Base-by-base conservation (phyloP, 1,140 invertebrate species). In the Onthophagus taurus region DNA sequence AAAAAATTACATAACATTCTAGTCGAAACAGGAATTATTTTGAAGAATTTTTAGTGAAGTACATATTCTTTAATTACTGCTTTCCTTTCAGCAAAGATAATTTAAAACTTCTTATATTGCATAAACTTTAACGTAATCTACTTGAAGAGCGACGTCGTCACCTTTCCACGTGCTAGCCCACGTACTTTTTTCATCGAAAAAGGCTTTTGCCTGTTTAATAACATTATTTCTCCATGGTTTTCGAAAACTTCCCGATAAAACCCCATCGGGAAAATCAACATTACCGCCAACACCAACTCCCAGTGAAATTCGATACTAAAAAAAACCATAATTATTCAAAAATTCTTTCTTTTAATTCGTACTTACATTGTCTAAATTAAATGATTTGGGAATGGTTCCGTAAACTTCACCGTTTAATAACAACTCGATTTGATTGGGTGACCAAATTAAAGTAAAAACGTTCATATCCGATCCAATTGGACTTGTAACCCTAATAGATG, bases 271-370 rank as follows among this genome's bases (percentile, higher is more conserved):
- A 37, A 60, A 60, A 34, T 53, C 48, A 30, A 33, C 41, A 6
- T 47, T 24, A 11, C 58, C 58, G 31, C 55, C 58, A 11, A 53
- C 56, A 34, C 50, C 58, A 12, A 58, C 48, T 1, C 58, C 58
- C 16, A 60, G n/a, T 7, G 50, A 47, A 13, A 59, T 26, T 6
- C 42, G 47, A 18, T 47, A 47, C 57, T 58, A 36, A 13, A 52
- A 53, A 33, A 19, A 49, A n/a, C n/a, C n/a, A n/a, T n/a, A n/a
- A n/a, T n/a, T n/a, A n/a, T n/a, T n/a, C n/a, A n/a, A n/a, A n/a
- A n/a, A n/a, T n/a, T n/a, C n/a, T n/a, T n/a, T n/a, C n/a, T n/a
- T n/a, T n/a, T n/a, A n/a, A n/a, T n/a, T n/a, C n/a, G n/a, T n/a
- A n/a, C n/a, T n/a, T n/a, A n/a, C n/a, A n/a, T n/a, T n/a, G n/a